phyloP scores from a whole-genome alignment of 1,140 invertebrate genomes.

The Drosophila littoralis region DNA sequence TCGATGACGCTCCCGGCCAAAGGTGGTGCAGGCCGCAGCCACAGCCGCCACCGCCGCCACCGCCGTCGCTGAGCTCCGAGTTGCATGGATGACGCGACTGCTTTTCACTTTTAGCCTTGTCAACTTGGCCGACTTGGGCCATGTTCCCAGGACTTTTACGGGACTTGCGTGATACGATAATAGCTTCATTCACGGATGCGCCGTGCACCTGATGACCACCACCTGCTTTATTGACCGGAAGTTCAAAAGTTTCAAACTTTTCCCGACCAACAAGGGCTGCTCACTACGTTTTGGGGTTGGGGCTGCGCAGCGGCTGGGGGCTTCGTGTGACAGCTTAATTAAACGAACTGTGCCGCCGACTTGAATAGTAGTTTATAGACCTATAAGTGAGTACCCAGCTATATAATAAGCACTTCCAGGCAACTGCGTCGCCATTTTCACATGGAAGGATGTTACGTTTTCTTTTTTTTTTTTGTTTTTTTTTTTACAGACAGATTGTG shows the following conservation, averaged over 20 bases:
- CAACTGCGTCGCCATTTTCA: constrained; percentile 63
- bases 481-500: constrained; percentile 6
- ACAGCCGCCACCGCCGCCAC: background rate
- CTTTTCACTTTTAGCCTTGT: constrained; percentile 69
- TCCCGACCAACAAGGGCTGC: constrained; percentile 14
- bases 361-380: constrained; percentile 41
- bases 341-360: constrained; percentile 51
- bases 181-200: constrained; percentile 75
- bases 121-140: constrained; percentile 38
- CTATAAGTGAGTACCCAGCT: constrained; percentile 11
- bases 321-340: constrained; percentile 75
- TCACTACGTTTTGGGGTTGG: background rate
- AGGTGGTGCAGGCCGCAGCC: constrained; percentile 22
- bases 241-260: constrained; percentile 83
- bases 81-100: constrained; percentile 63
- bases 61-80: background rate
- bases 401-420: constrained; percentile 8
- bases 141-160: constrained; percentile 59
- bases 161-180: constrained; percentile 68
- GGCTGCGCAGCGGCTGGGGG: constrained; percentile 17
- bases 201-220: constrained; percentile 74
- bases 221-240: constrained; percentile 82
- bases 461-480: background rate
- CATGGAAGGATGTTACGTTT: constrained; percentile 2
- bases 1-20: constrained; percentile 33